These are phyloP conservation scores for Anoplius nigerrimus DNA, from an alignment of 2,888 invertebrate species.

Conservation along the genomic window DNA sequence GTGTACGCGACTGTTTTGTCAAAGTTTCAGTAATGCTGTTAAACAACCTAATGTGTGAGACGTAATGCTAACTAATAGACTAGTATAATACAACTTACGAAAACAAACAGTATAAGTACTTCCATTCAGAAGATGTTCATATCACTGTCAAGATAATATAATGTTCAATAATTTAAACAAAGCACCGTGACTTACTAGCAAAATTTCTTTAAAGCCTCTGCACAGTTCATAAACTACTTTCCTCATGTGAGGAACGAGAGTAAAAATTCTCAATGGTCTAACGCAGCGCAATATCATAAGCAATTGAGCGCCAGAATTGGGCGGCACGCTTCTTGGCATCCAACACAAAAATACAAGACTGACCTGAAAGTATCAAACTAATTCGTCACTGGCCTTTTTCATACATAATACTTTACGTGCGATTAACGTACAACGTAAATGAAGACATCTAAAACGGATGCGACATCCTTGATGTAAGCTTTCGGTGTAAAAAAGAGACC, in stretches of 20 bases:
- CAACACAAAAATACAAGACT: conserved; percentile 96
- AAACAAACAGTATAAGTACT: too few species aligned
- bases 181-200: conserved; percentile 81
- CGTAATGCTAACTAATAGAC: too few species aligned
- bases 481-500: conserved; percentile 99
- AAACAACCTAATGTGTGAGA: too few species aligned
- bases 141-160: not conserved
- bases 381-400: not conserved
- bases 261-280: conserved; percentile 96
- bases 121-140: too few species aligned
- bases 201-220: conserved; percentile 98
- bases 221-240: conserved; percentile 99
- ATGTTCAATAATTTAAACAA: not conserved
- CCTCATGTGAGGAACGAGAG: conserved; percentile 98
- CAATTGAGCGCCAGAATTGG: conserved; percentile 95
- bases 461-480: conserved; percentile 98
- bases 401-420: not conserved
- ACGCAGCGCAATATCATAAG: conserved; percentile 98
- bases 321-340: conserved; percentile 95
- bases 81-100: too few species aligned
- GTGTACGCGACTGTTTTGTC: too few species aligned
- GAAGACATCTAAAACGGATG: conserved; percentile 96
- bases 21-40: too few species aligned
- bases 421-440: conserved; percentile 89
- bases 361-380: conserved; percentile 78